These are phyloP conservation scores for Rapana venosa DNA, from an alignment of 2,888 invertebrate species.

Conservation along the genomic window DNA sequence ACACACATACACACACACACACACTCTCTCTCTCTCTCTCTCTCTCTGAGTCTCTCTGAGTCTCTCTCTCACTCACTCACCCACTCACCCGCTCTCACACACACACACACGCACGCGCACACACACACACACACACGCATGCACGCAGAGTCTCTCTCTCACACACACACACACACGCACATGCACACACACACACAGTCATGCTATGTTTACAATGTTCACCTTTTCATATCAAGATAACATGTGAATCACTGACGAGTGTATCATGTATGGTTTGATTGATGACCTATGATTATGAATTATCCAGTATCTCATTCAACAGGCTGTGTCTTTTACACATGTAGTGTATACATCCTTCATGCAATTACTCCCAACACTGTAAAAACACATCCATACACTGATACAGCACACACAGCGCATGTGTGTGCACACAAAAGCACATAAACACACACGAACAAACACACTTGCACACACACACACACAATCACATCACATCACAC, in stretches of 20 bases:
- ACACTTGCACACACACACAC: background rate
- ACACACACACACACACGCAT: background rate
- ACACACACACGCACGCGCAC: background rate
- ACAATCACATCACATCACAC: conserved; percentile 3
- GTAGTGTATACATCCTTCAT: background rate
- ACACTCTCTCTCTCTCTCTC: too few relatives aligned
- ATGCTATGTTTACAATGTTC: too few relatives aligned
- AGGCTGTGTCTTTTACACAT: background rate
- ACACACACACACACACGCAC: background rate
- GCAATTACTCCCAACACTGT: too few relatives aligned
- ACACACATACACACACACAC: background rate
- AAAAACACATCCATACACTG: too few relatives aligned
- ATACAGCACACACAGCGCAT: background rate
- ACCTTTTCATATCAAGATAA: too few relatives aligned
- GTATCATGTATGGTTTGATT: too few relatives aligned
- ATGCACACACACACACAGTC: background rate
- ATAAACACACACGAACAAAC: background rate
- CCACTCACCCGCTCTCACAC: too few relatives aligned
- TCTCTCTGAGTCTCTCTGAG: too few relatives aligned
- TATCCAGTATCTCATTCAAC: too few relatives aligned
- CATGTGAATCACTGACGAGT: too few relatives aligned
- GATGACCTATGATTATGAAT: too few relatives aligned
- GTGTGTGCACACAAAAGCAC: background rate
- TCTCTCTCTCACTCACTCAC: too few relatives aligned
- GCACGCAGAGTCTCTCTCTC: background rate